Evolutionary conservation across 2,888 invertebrate species (phyloP).

Genomic region (Microplitis deprimator): DNA sequence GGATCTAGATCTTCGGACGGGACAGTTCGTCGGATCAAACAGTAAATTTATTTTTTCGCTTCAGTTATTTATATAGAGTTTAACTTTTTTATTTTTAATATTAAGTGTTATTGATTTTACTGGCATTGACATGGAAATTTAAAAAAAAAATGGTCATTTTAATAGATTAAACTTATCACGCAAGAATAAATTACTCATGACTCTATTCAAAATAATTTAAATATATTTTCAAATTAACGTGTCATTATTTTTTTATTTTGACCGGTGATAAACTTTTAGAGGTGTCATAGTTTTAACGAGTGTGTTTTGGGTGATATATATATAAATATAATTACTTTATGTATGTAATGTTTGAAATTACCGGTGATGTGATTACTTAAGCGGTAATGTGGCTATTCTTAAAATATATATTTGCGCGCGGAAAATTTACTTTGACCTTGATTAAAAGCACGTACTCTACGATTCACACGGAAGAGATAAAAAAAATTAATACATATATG

Average conservation of each 20-base stretch:
- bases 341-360: neutral
- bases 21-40: neutral
- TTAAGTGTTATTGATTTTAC: neutral
- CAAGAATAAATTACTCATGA: neutral
- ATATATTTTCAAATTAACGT: neutral
- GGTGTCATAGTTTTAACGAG: neutral
- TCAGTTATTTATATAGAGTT: neutral
- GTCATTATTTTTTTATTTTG: neutral
- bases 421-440: conserved; percentile 22
- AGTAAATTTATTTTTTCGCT: neutral
- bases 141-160: neutral
- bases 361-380: neutral
- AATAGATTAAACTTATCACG: neutral
- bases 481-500: neutral
- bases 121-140: neutral
- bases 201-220: neutral
- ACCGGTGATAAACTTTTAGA: neutral
- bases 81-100: neutral
- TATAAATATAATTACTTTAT: neutral
- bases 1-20: conserved; percentile 3
- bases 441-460: conserved; percentile 2
- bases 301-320: neutral
- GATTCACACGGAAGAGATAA: neutral
- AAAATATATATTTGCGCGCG: conserved; percentile 21
- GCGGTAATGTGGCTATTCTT: conserved; percentile 13